Conservation (phyloP, 1,140 invertebrate species). For the Saxidomus purpurata region DNA sequence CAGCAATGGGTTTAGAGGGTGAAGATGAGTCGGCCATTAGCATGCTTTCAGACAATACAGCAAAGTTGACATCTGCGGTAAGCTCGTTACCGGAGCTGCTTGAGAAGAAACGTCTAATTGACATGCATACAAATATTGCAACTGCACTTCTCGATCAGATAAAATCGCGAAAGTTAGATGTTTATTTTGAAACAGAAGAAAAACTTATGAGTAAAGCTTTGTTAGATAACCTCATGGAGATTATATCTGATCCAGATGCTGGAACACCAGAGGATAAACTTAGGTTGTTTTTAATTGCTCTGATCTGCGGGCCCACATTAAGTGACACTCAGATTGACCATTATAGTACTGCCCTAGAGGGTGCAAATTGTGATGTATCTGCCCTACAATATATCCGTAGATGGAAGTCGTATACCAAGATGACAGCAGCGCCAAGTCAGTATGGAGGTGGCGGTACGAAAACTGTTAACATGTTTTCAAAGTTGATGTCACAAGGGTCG, state of each 20-base stretch:
- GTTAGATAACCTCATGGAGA: conserved; percentile 86
- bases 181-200: conserved; percentile 99
- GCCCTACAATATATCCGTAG: conserved; percentile 95
- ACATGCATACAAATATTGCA: conserved; percentile 99
- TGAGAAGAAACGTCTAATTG: conserved; percentile 98
- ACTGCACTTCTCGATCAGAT: conserved; percentile 97
- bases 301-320: conserved; percentile 93
- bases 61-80: conserved; percentile 96
- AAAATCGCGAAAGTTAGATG: conserved; percentile 95
- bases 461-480: conserved; percentile 98
- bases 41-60: conserved; percentile 97
- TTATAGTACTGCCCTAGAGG: conserved; percentile 92
- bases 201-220: conserved; percentile 94
- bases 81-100: conserved; percentile 97
- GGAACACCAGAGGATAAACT: conserved; percentile 97
- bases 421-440: conserved; percentile 89
- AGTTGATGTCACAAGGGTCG: conserved; percentile 98
- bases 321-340: conserved; percentile 94
- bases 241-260: conserved; percentile 92
- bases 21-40: conserved; percentile 88
- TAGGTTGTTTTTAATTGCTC: conserved; percentile 97
- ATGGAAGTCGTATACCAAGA: conserved; percentile 96
- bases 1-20: conserved; percentile 92
- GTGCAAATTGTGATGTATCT: conserved; percentile 94
- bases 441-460: conserved; percentile 97